Percentiles rank a stretch among this genome's conserved stretches.
Evolutionary conservation across 2,113 vertebrate species (phyloP).

Genomic region (Dryoscopus gambensis): DNA sequence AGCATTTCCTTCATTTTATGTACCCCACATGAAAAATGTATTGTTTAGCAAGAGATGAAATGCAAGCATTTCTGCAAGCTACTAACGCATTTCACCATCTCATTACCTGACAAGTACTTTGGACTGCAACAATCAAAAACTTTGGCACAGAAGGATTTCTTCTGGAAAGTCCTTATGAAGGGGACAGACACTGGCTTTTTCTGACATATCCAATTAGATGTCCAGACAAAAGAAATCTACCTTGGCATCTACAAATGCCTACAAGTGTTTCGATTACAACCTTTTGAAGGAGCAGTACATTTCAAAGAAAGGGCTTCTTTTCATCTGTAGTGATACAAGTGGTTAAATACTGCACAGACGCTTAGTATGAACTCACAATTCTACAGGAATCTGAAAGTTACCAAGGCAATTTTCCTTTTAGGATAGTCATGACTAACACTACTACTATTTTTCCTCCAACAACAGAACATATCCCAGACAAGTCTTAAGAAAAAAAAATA

Average conservation of each 20-base stretch:
- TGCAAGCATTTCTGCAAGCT: constrained; percentile 69
- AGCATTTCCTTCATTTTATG: constrained; percentile 57
- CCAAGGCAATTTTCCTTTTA: constrained; percentile 79
- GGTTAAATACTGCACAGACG: constrained; percentile 72
- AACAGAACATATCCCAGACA: constrained; percentile 69
- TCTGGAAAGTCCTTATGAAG: constrained; percentile 48
- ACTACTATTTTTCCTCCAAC: constrained; percentile 47
- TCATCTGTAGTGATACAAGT: constrained; percentile 68
- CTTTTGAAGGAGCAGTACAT: constrained; percentile 62
- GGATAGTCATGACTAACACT: constrained; percentile 70
- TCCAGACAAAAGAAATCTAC: constrained; percentile 73
- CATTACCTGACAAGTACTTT: constrained; percentile 35
- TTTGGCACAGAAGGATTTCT: background rate
- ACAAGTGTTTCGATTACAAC: constrained; percentile 31
- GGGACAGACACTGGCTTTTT: constrained; percentile 23
- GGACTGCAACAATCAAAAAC: constrained; percentile 58
- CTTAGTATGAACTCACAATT: constrained; percentile 78
- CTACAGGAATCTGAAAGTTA: constrained; percentile 83
- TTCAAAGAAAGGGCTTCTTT: constrained; percentile 56
- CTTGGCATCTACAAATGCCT: constrained; percentile 74
- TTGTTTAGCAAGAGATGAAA: constrained; percentile 61
- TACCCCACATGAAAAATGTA: constrained; percentile 63
- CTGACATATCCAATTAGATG: constrained; percentile 63
- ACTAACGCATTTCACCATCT: constrained; percentile 69
- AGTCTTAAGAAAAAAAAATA: constrained; percentile 72